Base-by-base conservation (phyloP, 2,888 invertebrate species). In the Hirudinaria manillensis region DNA sequence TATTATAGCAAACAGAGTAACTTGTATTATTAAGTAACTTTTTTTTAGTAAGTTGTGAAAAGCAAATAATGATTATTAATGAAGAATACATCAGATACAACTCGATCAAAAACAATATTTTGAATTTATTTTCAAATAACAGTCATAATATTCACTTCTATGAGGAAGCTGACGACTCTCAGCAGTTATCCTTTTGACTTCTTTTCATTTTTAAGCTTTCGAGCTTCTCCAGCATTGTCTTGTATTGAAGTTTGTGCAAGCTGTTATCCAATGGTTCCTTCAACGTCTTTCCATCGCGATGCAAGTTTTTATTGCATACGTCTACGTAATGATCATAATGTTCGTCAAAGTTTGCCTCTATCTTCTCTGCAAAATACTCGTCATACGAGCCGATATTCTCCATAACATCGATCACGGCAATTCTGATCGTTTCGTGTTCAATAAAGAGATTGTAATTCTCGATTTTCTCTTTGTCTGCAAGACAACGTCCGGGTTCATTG, bases 401-500 rank as follows among this genome's bases (percentile, higher is more conserved):
- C 65, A 88, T 80, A 88, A 88, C 88, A 74, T 88, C 88, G 82
- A 88, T 87, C 1, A 89, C 88, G 45, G 88, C 88, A 10, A 88
- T 88, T 66, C 88, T 82, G 21, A 89, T 79, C 0, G 88, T 88
- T 82, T 89, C 88, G 81, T 89, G 88, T 70, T 84, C 85, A 75
- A 89, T 87, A 38, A 88, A 87, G 72, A 88, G 87, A 81, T 88
- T 88, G 81, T 89, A 89, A 45, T 82, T 77, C 74, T 83, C 81
- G 6, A 81, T 81, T 3, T 16, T 10, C n/a, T 61, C 61, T 10
- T 61, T 29, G 24, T 61, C 13, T 10, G 87, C 88, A 81, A 83
- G 84, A 81, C 88, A 88, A 83, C 87, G 89, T 34, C 89, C 89
- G 32, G 89, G 89, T 83, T 89, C 89, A 83, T 89, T 89, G 82